These are phyloP conservation scores for Arctocebus calabarensis DNA, from an alignment of 2,797 vertebrate species.

Conservation along the genomic window DNA sequence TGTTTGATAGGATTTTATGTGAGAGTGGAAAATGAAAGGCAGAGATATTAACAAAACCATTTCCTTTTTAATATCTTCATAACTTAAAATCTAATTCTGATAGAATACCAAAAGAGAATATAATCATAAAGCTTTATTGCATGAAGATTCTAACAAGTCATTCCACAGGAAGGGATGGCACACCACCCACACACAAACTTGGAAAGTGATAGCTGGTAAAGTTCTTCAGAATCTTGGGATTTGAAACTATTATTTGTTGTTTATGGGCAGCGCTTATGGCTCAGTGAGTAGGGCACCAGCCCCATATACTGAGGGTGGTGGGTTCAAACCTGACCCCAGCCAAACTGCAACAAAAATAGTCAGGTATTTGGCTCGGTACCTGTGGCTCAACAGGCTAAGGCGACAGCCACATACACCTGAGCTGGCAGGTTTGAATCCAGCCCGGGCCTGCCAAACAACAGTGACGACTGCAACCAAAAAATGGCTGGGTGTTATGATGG, in stretches of 20 bases:
- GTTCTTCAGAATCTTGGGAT: neutral
- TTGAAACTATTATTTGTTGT: slow-evolving; percentile 23
- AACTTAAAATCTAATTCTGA: slow-evolving; percentile 37
- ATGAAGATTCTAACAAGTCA: neutral
- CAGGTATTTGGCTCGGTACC: too few species aligned
- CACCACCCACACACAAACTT: neutral
- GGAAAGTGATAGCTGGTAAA: neutral
- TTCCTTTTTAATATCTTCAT: slow-evolving; percentile 27
- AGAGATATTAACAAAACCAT: slow-evolving; percentile 25
- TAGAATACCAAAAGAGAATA: neutral
- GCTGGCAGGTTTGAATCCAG: too few species aligned
- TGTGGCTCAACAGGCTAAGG: too few species aligned
- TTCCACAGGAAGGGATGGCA: neutral
- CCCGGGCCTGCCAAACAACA: too few species aligned
- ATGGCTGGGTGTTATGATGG: too few species aligned
- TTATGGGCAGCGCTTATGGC: neutral
- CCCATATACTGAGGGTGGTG: too few species aligned
- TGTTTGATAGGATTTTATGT: slow-evolving; percentile 29
- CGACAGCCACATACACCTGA: too few species aligned
- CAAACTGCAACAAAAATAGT: too few species aligned
- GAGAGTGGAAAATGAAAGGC: neutral
- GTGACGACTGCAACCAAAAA: too few species aligned
- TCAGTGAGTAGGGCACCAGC: too few species aligned
- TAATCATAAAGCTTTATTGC: neutral
- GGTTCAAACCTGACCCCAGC: too few species aligned